These are phyloP conservation scores for Cheilinus undulatus DNA, from an alignment of 2,113 vertebrate genomes.

Conservation along the genomic window DNA sequence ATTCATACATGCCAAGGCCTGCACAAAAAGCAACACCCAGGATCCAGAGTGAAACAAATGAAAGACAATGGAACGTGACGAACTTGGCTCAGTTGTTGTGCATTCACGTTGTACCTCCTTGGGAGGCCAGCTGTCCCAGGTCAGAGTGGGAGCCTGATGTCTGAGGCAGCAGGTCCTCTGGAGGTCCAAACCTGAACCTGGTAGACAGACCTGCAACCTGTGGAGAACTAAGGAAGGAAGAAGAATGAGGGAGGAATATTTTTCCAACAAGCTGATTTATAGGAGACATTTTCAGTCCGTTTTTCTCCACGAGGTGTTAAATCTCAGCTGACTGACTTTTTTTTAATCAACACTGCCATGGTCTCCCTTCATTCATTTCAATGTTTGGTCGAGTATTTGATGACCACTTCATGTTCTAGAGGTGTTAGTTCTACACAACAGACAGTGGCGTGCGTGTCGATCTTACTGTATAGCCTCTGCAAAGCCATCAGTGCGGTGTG, in stretches of 20 bases:
- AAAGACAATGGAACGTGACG: too few relatives aligned
- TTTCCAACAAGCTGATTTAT: too few relatives aligned
- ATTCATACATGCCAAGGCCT: conserved; percentile 99
- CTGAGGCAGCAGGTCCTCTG: conserved; percentile 93
- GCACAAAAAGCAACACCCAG: conserved; percentile 13
- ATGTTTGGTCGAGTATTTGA: too few relatives aligned
- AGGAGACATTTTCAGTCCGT: too few relatives aligned
- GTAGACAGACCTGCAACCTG: conserved; percentile 94
- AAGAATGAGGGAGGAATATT: too few relatives aligned
- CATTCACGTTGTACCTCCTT: conserved; percentile 88
- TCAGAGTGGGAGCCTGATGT: conserved; percentile 95
- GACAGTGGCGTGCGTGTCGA: neutral
- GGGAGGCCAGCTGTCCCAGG: conserved; percentile 95
- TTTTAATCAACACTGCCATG: too few relatives aligned
- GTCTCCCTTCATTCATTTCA: too few relatives aligned
- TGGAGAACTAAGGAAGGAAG: conserved; percentile 87
- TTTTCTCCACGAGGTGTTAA: too few relatives aligned
- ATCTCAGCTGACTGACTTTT: too few relatives aligned
- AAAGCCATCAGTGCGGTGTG: conserved; percentile 97
- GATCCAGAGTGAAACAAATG: neutral
- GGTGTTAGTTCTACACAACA: too few relatives aligned
- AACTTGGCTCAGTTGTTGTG: neutral
- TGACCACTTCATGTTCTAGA: neutral
- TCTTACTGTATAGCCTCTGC: conserved; percentile 98
- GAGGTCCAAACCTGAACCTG: conserved; percentile 96